A percentile compares a stretch with the other conserved stretches of the same genome.
Conservation (phyloP, 1,140 invertebrate genomes). For the Cydia amplana region DNA sequence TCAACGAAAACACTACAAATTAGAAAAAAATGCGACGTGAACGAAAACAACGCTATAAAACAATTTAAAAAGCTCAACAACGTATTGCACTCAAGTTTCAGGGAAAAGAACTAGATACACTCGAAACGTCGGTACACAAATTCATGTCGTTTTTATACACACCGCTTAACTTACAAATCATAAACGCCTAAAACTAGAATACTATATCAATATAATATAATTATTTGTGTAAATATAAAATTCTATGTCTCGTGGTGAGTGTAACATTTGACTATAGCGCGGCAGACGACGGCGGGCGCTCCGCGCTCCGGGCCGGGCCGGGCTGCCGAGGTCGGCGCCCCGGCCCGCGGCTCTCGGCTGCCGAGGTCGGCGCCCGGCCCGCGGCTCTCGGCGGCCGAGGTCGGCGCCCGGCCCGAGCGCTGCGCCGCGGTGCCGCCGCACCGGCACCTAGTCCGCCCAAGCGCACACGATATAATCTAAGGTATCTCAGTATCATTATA, state of each 20-base stretch:
- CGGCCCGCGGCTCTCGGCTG: background rate
- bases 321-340: constrained; percentile 25
- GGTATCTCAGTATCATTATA: constrained; percentile 72
- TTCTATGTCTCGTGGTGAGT: constrained; percentile 77
- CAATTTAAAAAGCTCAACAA: constrained; percentile 74
- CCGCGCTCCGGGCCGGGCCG: background rate
- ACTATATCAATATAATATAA: constrained; percentile 79
- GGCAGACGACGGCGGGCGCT: constrained; percentile 55
- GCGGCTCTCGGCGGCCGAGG: background rate
- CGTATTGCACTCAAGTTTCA: constrained; percentile 70
- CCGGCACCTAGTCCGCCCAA: constrained; percentile 56
- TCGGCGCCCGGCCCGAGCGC: background rate
- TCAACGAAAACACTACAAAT: constrained; percentile 53
- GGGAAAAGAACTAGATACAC: constrained; percentile 64
- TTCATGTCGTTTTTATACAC: constrained; percentile 52
- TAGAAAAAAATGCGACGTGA: constrained; percentile 46
- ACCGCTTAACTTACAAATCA: constrained; percentile 71
- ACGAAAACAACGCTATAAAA: constrained; percentile 62
- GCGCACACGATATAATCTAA: constrained; percentile 73
- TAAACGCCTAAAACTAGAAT: constrained; percentile 80
- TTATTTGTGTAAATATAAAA: constrained; percentile 80
- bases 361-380: no score
- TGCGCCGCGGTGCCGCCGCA: constrained; percentile 21
- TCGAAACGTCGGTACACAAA: constrained; percentile 52
- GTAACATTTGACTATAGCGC: constrained; percentile 79